These are phyloP conservation scores for Bombyx huttoni DNA, from an alignment of 2,888 invertebrate species.

Conservation along the genomic window DNA sequence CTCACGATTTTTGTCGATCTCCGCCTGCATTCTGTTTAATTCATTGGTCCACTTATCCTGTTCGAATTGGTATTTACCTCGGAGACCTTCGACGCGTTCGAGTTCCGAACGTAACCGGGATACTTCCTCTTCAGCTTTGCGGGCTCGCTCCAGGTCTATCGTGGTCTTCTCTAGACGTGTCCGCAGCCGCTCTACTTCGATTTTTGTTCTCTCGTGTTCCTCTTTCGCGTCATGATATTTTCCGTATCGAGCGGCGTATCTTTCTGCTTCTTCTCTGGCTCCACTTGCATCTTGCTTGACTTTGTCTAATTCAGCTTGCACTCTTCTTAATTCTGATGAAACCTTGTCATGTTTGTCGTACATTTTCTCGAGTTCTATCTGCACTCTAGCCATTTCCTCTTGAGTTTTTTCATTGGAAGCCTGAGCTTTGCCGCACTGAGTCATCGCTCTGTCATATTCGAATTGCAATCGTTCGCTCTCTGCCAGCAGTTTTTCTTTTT, in stretches of 20 bases:
- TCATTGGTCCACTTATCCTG: constrained; percentile 71
- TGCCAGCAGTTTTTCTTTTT: constrained; percentile 87
- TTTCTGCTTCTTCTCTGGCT: constrained; percentile 83
- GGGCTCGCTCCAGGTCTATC: constrained; percentile 82
- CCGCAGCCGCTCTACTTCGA: constrained; percentile 85
- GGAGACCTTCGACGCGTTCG: constrained; percentile 81
- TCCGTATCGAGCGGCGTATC: constrained; percentile 79
- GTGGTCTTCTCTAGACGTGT: constrained; percentile 86
- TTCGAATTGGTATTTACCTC: constrained; percentile 73
- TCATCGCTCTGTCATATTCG: constrained; percentile 88
- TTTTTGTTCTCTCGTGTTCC: constrained; percentile 82
- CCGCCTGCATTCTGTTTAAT: constrained; percentile 83
- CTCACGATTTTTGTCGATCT: constrained; percentile 82
- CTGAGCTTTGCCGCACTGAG: constrained; percentile 88
- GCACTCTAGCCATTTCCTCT: constrained; percentile 89
- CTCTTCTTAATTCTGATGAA: constrained; percentile 84
- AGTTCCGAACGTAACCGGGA: constrained; percentile 78
- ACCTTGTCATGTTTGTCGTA: constrained; percentile 92
- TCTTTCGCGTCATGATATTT: constrained; percentile 85
- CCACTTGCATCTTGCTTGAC: constrained; percentile 80
- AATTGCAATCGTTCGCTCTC: constrained; percentile 89
- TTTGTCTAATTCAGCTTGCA: constrained; percentile 83
- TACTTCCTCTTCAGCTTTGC: constrained; percentile 79
- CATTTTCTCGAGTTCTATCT: constrained; percentile 90
- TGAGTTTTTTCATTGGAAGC: constrained; percentile 90